Evolutionary conservation across 2,797 vertebrate species (phyloP).

Genomic region (Parambassis ranga): DNA sequence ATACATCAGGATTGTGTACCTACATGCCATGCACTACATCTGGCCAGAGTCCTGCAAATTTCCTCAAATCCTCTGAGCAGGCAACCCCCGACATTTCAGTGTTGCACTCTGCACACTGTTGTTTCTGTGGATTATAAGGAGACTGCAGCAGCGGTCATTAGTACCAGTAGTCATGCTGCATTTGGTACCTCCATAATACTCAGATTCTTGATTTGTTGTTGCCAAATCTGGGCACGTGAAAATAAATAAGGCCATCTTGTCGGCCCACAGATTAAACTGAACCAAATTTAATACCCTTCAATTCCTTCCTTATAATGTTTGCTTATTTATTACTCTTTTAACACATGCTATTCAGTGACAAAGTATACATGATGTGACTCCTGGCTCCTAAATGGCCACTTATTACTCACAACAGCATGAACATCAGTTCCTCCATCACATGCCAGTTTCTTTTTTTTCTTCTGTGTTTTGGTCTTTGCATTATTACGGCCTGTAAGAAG

Average conservation of each 20-base stretch:
- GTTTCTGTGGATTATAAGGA: background rate
- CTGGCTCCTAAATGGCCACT: too few relatives aligned
- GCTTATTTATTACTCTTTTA: too few relatives aligned
- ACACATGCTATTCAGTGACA: too few relatives aligned
- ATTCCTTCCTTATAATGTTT: too few relatives aligned
- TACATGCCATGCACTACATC: background rate
- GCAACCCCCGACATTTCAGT: background rate
- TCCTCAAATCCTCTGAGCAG: too few relatives aligned
- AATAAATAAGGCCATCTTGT: background rate
- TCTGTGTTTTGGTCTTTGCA: too few relatives aligned
- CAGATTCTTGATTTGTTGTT: background rate
- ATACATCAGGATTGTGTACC: background rate
- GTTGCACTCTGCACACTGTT: background rate
- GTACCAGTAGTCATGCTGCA: background rate
- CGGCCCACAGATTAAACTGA: background rate
- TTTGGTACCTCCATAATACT: background rate
- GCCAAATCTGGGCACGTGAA: background rate
- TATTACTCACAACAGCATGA: too few relatives aligned
- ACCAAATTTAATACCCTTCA: background rate
- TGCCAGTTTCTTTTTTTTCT: too few relatives aligned
- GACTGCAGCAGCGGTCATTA: background rate
- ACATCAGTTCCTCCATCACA: too few relatives aligned
- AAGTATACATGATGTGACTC: too few relatives aligned
- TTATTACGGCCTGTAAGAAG: too few relatives aligned
- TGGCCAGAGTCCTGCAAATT: background rate